These are phyloP conservation scores for Melanotaenia trifasciata DNA, from an alignment of 2,797 vertebrate species.

Conservation along the genomic window DNA sequence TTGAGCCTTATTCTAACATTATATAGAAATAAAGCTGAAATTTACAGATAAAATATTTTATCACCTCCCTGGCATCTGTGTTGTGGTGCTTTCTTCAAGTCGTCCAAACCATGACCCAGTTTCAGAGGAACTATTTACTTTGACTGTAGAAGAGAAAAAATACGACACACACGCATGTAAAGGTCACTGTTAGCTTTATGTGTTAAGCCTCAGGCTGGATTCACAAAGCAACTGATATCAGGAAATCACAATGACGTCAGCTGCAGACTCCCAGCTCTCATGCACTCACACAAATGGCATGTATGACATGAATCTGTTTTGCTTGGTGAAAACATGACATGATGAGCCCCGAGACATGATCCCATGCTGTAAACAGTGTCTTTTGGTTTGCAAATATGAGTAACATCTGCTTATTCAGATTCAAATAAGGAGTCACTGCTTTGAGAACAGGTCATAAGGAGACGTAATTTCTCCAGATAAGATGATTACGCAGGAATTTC, in stretches of 20 bases:
- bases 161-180: not conserved
- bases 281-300: not conserved
- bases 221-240: not conserved
- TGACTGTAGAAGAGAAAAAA: not conserved
- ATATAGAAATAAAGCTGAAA: too few species aligned
- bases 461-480: too few species aligned
- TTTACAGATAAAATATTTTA: not conserved
- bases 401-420: not conserved
- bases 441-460: not conserved
- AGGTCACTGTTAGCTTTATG: not conserved
- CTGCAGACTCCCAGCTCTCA: not conserved
- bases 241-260: too few species aligned
- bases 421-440: not conserved
- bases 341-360: not conserved
- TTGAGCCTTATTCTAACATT: too few species aligned
- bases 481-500: not conserved
- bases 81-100: not conserved
- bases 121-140: not conserved
- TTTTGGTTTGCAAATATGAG: not conserved
- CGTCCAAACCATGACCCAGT: not conserved
- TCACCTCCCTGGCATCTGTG: not conserved
- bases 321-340: not conserved
- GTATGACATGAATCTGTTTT: not conserved
- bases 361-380: not conserved
- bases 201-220: not conserved